Percentiles rank a stretch among this genome's conserved stretches.
Conservation (phyloP, 1,140 invertebrate genomes). For the Habropoda laboriosa region DNA sequence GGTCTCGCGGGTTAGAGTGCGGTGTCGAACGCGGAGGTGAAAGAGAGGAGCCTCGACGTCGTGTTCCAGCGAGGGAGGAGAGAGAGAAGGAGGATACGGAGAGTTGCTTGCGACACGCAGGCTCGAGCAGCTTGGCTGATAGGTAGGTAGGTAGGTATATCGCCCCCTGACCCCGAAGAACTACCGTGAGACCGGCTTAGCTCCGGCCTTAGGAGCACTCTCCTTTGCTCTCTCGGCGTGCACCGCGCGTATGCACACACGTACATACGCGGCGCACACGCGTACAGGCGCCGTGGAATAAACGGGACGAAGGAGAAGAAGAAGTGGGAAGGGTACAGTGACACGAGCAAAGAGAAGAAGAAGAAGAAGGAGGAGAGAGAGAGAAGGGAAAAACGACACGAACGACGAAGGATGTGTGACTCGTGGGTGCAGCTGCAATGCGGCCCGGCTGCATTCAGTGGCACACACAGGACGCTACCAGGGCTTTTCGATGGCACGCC, state of each 20-base stretch:
- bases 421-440: slow-evolving; percentile 72
- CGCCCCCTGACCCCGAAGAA: slow-evolving; percentile 77
- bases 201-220: slow-evolving; percentile 69
- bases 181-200: slow-evolving; percentile 79
- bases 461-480: slow-evolving; percentile 50
- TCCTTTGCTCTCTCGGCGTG: slow-evolving; percentile 66
- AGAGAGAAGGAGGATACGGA: slow-evolving; percentile 45
- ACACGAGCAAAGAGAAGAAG: slow-evolving; percentile 41
- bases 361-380: slow-evolving; percentile 1
- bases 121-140: slow-evolving; percentile 54
- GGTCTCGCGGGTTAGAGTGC: slow-evolving; percentile 59
- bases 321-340: slow-evolving; percentile 60
- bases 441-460: slow-evolving; percentile 50
- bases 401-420: slow-evolving; percentile 69
- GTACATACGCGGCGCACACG: background rate
- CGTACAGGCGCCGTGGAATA: slow-evolving; percentile 54
- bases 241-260: slow-evolving; percentile 46
- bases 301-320: no score
- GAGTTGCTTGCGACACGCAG: slow-evolving; percentile 71
- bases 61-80: slow-evolving; percentile 21
- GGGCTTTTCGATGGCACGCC: slow-evolving; percentile 45
- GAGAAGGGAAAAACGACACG: slow-evolving; percentile 67
- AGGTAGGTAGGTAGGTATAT: slow-evolving; percentile 73
- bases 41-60: slow-evolving; percentile 53
- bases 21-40: slow-evolving; percentile 59